phyloP scores from a whole-genome alignment of 2,797 vertebrate genomes.

The Cyclura pinguis region DNA sequence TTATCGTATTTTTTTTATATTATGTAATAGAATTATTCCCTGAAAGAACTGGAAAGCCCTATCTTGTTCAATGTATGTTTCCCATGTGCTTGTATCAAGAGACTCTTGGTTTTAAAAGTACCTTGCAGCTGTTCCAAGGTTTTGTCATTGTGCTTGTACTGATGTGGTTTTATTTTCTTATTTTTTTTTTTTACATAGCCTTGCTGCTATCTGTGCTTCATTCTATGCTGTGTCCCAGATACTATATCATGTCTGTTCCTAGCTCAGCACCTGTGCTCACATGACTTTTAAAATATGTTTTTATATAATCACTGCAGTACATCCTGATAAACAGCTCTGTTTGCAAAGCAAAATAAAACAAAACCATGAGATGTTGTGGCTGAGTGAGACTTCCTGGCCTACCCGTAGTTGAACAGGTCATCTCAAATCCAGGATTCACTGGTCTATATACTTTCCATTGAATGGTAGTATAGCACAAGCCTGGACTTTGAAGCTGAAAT shows the following conservation, averaged over 20 bases:
- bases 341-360: background rate
- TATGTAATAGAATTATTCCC: background rate
- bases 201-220: too few species aligned
- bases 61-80: background rate
- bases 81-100: background rate
- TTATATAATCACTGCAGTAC: background rate
- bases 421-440: background rate
- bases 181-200: background rate
- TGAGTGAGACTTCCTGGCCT: background rate
- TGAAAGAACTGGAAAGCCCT: background rate
- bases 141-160: background rate
- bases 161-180: too few species aligned
- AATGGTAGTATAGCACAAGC: background rate
- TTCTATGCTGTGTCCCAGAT: too few species aligned
- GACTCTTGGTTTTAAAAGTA: background rate
- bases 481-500: too few species aligned
- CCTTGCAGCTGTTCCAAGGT: background rate
- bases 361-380: background rate
- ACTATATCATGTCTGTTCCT: too few species aligned
- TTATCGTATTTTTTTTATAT: constrained; percentile 1
- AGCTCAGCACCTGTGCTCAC: background rate
- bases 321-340: background rate
- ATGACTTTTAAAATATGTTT: background rate
- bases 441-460: background rate
- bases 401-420: background rate